These are phyloP conservation scores for Cheirogaleus major DNA, from an alignment of 2,797 vertebrate genomes.

Conservation along the genomic window DNA sequence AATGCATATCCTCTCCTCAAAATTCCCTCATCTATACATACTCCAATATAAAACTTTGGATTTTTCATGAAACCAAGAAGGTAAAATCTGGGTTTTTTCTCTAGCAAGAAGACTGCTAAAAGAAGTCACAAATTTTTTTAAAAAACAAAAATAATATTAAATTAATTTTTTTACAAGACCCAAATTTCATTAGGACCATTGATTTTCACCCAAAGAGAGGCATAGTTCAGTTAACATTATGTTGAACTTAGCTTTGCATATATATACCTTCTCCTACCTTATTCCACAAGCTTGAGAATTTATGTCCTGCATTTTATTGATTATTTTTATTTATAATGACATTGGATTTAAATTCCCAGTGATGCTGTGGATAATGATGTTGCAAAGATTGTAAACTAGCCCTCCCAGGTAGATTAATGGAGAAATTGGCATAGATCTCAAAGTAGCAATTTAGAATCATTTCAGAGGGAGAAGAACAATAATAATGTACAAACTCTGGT, in stretches of 20 bases:
- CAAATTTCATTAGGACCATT: neutral
- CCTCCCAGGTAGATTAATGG: neutral
- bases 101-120: neutral
- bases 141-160: neutral
- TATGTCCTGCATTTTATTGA: neutral
- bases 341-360: neutral
- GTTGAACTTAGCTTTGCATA: neutral
- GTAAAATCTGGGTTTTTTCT: neutral
- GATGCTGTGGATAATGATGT: neutral
- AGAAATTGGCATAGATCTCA: neutral
- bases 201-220: neutral
- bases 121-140: neutral
- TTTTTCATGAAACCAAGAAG: conserved; percentile 6
- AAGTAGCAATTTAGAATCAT: neutral
- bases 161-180: neutral
- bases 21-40: neutral
- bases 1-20: neutral
- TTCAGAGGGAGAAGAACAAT: conserved; percentile 6
- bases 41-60: neutral
- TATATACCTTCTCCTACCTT: neutral
- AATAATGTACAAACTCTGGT: neutral
- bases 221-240: neutral
- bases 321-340: neutral
- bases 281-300: neutral
- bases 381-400: neutral